phyloP scores from a whole-genome alignment of 2,797 vertebrate genomes.

The Coregonus sp. region DNA sequence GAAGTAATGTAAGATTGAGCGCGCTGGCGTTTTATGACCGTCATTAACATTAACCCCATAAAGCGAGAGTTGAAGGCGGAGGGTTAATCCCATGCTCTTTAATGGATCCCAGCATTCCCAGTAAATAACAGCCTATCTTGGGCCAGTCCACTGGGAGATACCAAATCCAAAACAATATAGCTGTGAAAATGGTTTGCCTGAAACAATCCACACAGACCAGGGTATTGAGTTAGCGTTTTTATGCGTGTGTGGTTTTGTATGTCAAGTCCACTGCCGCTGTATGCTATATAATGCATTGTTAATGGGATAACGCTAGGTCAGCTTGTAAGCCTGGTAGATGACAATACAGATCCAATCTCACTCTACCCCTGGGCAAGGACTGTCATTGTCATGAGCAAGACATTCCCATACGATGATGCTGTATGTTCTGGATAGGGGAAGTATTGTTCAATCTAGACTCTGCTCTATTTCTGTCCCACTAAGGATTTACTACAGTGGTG shows the following conservation, averaged over 20 bases:
- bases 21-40: conserved; percentile 46
- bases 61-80: conserved; percentile 21
- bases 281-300: not conserved
- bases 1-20: conserved; percentile 48
- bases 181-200: not conserved
- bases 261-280: not conserved
- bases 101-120: conserved; percentile 35
- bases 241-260: too few species aligned
- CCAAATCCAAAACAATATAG: not conserved
- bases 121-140: conserved; percentile 40
- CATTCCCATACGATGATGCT: not conserved
- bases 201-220: not conserved
- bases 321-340: not conserved
- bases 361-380: not conserved
- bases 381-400: not conserved
- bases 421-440: not conserved
- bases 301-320: not conserved
- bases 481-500: not conserved
- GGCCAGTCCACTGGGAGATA: not conserved
- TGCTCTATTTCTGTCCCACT: not conserved
- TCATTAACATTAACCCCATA: conserved; percentile 54
- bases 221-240: too few species aligned
- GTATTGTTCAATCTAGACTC: not conserved
- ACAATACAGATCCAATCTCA: not conserved
- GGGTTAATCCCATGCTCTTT: conserved; percentile 49